Percentiles rank a stretch among this genome's conserved stretches.
Conservation (phyloP, 2,888 invertebrate genomes). For the Toxonevra muliebris region DNA sequence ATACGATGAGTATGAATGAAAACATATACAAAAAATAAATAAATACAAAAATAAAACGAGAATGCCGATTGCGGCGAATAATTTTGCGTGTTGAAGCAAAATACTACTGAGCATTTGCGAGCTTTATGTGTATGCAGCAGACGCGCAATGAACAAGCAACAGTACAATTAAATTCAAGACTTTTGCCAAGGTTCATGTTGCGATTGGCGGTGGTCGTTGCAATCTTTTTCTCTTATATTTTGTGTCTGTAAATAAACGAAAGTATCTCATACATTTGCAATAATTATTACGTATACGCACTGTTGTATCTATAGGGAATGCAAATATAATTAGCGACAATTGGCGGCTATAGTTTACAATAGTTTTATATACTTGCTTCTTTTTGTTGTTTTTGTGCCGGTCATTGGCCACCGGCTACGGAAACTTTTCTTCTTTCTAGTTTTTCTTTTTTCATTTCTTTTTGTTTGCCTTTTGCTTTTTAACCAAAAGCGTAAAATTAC, state of each 20-base stretch:
- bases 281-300: slow-evolving; percentile 23
- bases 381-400: slow-evolving; percentile 19
- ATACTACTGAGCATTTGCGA: background rate
- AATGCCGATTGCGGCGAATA: slow-evolving; percentile 5
- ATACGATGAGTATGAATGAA: too few species aligned
- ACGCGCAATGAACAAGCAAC: too few species aligned
- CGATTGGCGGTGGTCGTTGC: background rate
- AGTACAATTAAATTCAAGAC: slow-evolving; percentile 35
- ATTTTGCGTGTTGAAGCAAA: background rate
- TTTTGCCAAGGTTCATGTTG: slow-evolving; percentile 42
- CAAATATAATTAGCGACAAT: too few species aligned
- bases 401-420: slow-evolving; percentile 29
- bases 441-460: background rate
- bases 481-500: too few species aligned
- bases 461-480: background rate
- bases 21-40: background rate
- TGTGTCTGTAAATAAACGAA: slow-evolving; percentile 19
- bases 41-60: slow-evolving; percentile 19
- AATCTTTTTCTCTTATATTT: too few species aligned
- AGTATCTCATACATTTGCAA: background rate
- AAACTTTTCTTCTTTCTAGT: background rate
- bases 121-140: too few species aligned
- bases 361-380: background rate
- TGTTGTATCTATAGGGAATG: slow-evolving; percentile 7
- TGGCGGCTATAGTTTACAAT: too few species aligned